Conservation (phyloP, 2,113 vertebrate species). For the Gnathonemus echidnorhynchus region DNA sequence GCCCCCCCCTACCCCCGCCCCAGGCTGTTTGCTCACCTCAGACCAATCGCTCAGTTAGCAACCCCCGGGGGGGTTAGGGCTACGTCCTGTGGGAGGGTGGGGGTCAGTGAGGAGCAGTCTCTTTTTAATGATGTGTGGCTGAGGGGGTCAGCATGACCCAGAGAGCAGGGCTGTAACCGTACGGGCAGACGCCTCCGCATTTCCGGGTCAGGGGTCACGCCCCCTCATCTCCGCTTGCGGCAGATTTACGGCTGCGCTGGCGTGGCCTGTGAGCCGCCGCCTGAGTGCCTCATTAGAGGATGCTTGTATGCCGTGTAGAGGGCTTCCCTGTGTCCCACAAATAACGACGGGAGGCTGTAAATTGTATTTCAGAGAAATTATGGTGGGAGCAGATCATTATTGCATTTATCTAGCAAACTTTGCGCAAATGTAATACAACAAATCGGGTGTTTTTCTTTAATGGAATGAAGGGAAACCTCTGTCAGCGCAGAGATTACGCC, state of each 20-base stretch:
- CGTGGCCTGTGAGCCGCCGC: conserved; percentile 21
- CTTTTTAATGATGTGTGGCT: conserved; percentile 14
- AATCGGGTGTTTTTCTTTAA: background rate
- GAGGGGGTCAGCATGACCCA: background rate
- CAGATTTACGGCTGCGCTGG: conserved; percentile 53
- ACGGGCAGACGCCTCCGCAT: conserved; percentile 25
- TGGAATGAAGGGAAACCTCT: background rate
- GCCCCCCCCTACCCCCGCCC: conserved; percentile 38
- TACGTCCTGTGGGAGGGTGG: background rate
- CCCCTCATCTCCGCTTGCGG: conserved; percentile 47
- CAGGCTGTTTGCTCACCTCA: conserved; percentile 50
- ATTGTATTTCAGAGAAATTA: background rate
- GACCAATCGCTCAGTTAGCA: conserved; percentile 30
- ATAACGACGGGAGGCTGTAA: background rate
- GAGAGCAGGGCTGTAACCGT: background rate
- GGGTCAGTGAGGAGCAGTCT: background rate
- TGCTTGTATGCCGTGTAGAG: too few relatives aligned
- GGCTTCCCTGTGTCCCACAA: background rate
- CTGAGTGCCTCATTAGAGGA: background rate
- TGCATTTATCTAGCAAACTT: conserved; percentile 13
- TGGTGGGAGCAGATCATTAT: background rate
- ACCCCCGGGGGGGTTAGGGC: background rate
- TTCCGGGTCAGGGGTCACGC: conserved; percentile 51
- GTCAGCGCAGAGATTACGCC: background rate
- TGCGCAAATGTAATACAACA: background rate